Conservation (phyloP, 2,113 vertebrate species). For the Sphaerodactylus townsendi region DNA sequence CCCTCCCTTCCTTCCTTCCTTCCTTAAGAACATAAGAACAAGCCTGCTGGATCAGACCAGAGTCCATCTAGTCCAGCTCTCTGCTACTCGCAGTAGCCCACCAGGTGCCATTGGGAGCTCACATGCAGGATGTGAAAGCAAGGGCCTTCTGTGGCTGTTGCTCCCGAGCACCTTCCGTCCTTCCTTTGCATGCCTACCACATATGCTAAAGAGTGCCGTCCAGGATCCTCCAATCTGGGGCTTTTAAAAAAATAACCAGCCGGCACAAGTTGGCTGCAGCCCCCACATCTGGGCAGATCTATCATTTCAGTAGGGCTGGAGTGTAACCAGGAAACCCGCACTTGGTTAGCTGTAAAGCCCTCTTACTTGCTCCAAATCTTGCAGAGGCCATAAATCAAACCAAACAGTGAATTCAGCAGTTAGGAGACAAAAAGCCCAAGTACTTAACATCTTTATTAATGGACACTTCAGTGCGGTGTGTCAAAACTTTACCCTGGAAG, state of each 20-base stretch:
- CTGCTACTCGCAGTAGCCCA: too few species aligned
- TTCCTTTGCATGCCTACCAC: too few species aligned
- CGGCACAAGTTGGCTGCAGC: neutral
- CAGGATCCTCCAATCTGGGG: neutral
- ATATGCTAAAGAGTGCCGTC: too few species aligned
- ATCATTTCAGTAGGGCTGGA: neutral
- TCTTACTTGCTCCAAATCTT: neutral
- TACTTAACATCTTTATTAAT: neutral
- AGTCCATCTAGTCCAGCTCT: too few species aligned
- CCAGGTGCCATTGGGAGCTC: too few species aligned
- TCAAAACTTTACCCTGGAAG: neutral
- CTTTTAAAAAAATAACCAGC: neutral
- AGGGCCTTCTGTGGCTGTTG: too few species aligned
- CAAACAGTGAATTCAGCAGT: neutral
- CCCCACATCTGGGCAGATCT: neutral
- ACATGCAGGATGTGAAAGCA: too few species aligned
- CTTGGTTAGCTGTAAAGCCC: neutral
- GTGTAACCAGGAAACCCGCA: neutral
- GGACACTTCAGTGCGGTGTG: fast-evolving
- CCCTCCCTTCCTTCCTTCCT: too few species aligned
- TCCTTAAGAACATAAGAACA: too few species aligned
- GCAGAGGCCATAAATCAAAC: neutral
- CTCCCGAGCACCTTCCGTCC: too few species aligned
- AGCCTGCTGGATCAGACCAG: too few species aligned
- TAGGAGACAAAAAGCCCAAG: neutral